Evolutionary conservation across 2,797 vertebrate genomes (phyloP), one percentile per base, ranked within the genome.

Genomic region (Botia kubotai): DNA sequence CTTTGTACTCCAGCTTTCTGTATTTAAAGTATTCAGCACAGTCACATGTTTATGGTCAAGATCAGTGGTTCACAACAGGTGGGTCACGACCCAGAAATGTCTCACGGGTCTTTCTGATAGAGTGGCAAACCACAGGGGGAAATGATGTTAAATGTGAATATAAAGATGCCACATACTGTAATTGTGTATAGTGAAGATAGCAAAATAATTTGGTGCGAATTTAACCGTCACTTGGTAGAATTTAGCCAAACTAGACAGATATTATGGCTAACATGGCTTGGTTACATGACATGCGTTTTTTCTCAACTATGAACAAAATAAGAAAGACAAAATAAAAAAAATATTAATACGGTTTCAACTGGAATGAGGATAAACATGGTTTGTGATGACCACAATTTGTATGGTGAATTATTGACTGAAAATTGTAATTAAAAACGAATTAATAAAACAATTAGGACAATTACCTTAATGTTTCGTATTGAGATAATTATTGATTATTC

Each of bases 1-100:
- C 3, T 46, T 53, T 66, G 48, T 79, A 79, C 11, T 66, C 39
- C 77, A 66, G 77, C 79, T 69, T 71, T 63, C 65, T 46, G 58
- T 80, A 70, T 67, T 72, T 53, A 57, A 58, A 57, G 63, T 71
- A 50, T 75, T 75, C 36, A 66, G 33, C 26, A 57, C 39, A 68
- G 17, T 50, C 46, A 52, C 26, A 57, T 65, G n/a, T 26, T 75
- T 75, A 43, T 52, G 60, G 10, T 53, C 77, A 26, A 65, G 66
- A 76, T 77, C 50, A 66, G 57, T 50, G 72, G 66, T 57, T 74
- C 13, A 48, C 16, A 74, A 58, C 36, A 71, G 57, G 3, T 63
- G 36, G 66, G 46, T 17, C 10, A 19, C 16, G 19, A 57, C 50
- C 8, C n/a, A 68, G 23, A 53, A 77, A 33, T 12, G 11, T 21